Conservation (phyloP, 2,113 vertebrate species). For the Microcebus lehilahytsara region DNA sequence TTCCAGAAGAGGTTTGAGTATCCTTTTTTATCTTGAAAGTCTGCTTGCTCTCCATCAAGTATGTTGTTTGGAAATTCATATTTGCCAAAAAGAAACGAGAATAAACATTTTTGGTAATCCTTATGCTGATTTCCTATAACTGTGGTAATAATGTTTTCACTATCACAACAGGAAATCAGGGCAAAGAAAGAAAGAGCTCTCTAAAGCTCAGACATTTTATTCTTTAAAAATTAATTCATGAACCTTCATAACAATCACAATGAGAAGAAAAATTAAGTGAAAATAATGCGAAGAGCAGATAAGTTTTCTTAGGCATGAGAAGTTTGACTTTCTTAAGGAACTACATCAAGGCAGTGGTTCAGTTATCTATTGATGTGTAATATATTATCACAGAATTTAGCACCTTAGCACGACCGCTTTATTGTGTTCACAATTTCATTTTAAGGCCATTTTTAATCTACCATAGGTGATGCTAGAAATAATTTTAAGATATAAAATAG, state of each 20-base stretch:
- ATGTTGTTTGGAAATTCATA: conserved; percentile 11
- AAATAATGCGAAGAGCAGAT: not conserved
- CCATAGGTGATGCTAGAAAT: not conserved
- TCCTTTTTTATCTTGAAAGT: conserved; percentile 47
- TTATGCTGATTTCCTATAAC: conserved; percentile 22
- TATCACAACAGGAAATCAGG: not conserved
- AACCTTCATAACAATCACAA: not conserved
- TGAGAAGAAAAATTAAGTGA: not conserved
- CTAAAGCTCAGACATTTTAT: conserved; percentile 17
- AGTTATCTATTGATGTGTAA: not conserved
- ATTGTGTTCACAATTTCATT: not conserved
- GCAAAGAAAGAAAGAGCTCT: not conserved
- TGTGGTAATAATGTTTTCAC: not conserved
- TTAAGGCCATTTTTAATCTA: not conserved
- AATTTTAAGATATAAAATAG: conserved; percentile 16
- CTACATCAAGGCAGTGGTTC: not conserved
- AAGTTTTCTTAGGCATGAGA: not conserved
- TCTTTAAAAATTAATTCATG: conserved; percentile 30
- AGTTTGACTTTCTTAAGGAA: not conserved
- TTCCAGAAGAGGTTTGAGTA: not conserved
- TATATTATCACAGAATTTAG: not conserved
- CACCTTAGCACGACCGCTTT: not conserved
- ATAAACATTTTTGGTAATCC: conserved; percentile 9
- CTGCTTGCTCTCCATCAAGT: not conserved
- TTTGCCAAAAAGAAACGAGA: conserved; percentile 29